Conservation (phyloP, 2,113 vertebrate genomes). For the Dromaius novaehollandiae region DNA sequence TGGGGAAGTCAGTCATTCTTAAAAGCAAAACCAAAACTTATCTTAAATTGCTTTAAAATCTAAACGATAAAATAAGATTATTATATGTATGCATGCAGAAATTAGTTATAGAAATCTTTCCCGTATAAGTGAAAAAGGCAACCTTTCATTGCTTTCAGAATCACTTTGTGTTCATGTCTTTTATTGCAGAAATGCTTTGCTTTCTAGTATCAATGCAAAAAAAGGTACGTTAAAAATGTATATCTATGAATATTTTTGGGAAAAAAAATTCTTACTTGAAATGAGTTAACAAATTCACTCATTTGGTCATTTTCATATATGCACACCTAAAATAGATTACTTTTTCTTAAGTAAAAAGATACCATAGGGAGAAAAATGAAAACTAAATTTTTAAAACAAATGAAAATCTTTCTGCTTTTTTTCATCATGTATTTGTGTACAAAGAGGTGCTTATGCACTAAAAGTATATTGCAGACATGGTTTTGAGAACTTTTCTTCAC, state of each 20-base stretch:
- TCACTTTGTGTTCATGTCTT: background rate
- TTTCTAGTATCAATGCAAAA: background rate
- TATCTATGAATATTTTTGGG: rapidly evolving
- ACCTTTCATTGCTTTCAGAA: background rate
- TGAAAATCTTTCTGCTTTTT: background rate
- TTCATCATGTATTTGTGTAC: background rate
- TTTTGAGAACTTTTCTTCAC: background rate
- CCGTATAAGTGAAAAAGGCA: background rate
- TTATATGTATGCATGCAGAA: background rate
- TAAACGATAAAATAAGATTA: background rate
- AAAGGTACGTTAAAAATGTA: background rate
- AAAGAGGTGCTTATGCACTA: background rate
- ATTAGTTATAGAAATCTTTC: background rate
- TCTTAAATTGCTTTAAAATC: background rate
- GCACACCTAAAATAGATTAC: background rate
- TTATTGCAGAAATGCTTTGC: background rate
- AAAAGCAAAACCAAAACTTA: background rate
- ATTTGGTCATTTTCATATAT: background rate
- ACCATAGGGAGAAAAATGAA: background rate
- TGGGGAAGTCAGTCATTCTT: background rate
- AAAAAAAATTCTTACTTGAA: background rate
- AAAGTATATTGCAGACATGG: background rate
- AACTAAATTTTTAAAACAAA: background rate
- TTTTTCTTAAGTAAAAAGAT: background rate
- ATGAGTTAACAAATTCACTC: background rate